A percentile compares a stretch with the other conserved stretches of the same genome.
phyloP scores from a whole-genome alignment of 2,113 vertebrate species.

The Menura novaehollandiae region DNA sequence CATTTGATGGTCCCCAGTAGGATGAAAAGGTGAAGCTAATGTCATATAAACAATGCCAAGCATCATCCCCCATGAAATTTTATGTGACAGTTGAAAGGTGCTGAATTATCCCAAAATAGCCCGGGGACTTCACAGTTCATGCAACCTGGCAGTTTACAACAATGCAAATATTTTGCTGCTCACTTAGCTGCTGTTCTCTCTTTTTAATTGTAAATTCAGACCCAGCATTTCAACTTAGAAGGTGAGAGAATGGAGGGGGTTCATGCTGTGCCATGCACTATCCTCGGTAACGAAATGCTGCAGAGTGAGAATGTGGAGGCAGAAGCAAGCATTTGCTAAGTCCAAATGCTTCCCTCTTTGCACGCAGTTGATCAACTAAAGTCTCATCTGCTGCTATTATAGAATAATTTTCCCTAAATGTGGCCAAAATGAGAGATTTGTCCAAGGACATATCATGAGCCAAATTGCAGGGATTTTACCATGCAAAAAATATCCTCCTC shows the following conservation, averaged over 20 bases:
- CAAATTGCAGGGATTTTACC: neutral
- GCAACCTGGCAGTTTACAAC: conserved; percentile 48
- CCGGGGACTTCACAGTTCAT: conserved; percentile 48
- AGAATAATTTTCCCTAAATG: neutral
- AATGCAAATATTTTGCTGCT: conserved; percentile 61
- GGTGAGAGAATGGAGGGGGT: neutral
- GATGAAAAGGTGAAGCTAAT: conserved; percentile 68
- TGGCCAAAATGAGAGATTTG: neutral
- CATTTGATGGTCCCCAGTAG: conserved; percentile 60
- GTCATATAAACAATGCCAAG: conserved; percentile 65
- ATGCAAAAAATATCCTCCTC: neutral
- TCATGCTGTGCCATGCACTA: neutral
- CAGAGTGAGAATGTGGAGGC: neutral
- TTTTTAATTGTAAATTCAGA: conserved; percentile 51
- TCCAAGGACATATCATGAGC: neutral
- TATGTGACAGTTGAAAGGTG: conserved; percentile 68
- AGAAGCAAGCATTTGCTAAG: neutral
- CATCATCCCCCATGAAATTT: conserved; percentile 64
- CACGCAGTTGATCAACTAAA: neutral
- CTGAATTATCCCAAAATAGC: conserved; percentile 56
- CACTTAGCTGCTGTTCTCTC: conserved; percentile 26
- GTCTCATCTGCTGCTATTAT: neutral
- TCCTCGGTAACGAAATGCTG: neutral
- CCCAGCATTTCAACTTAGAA: neutral
- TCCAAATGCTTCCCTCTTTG: neutral